Evolutionary conservation across 2,888 invertebrate genomes (phyloP), one percentile per base, ranked within the genome.

Genomic region (Erebia ligea): DNA sequence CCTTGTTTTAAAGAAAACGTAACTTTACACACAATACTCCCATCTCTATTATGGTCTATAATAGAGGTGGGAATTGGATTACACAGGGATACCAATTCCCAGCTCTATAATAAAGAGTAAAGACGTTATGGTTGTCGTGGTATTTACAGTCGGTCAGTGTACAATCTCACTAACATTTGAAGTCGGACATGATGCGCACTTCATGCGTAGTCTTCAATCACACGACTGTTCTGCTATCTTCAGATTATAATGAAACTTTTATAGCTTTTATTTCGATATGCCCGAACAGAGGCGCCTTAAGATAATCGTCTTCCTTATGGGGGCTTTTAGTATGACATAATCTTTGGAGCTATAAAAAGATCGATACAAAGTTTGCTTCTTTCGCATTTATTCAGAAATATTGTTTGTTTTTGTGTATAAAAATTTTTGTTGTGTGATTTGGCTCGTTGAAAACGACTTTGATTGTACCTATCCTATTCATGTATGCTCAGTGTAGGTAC

Each of bases 221-320:
- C 84, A 90, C 85, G 85, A 91, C 91, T 86, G 90, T 87, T 86
- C 86, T 83, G 85, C 85, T 91, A 91, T 91, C 89, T 90, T 81
- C 80, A 88, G 86, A 88, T 91, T 91, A 91, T 89, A 91, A 91
- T 88, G 90, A 91, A 90, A 90, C 86, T 91, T 92, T 91, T 90
- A 90, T 86, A 82, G 83, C 86, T 87, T 85, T 81, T 83, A 84
- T 87, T 84, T 83, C 83, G 82, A 84, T 89, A 83, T 81, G 78
- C 72, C 75, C 75, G 73, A 78, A 82, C 84, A 82, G 62, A 72
- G 69, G 57, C 42, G 58, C 70, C 69, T 71, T 72, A 42, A 50
- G 52, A 65, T 63, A 17, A 64, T 63, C 42, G 50, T 42, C 34
- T 58, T 45, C 52, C 50, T 58, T 64, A 54, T 64, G 5, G 34